Evolutionary conservation across 37 sponge, comb jelly and placozoan species (phyloP).

Genomic region (Haliclona indistincta): DNA sequence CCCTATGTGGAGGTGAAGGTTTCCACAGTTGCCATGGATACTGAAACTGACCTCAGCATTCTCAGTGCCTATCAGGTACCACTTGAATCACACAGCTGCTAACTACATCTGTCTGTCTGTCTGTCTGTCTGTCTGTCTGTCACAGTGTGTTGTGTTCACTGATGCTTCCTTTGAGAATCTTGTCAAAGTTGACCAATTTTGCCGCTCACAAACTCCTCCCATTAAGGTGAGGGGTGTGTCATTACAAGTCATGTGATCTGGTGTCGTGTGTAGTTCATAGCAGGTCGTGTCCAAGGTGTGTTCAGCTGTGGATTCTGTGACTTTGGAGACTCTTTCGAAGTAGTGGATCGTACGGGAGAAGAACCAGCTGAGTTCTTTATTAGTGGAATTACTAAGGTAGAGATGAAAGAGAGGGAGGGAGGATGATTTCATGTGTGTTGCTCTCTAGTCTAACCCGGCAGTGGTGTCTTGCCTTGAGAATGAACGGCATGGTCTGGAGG

Average conservation of each 20-base stretch:
- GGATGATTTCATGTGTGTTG: neutral
- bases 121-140: neutral
- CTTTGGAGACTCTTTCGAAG: constrained; percentile 85
- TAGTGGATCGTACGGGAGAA: constrained; percentile 86
- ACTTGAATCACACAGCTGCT: no score
- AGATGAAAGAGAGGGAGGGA: neutral
- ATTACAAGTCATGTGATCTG: neutral
- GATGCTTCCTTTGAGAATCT: constrained; percentile 64
- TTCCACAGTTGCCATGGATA: constrained; percentile 18
- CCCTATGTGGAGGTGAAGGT: constrained; percentile 85
- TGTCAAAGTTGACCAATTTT: constrained; percentile 68
- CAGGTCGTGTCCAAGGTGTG: constrained; percentile 74
- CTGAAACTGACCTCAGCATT: constrained; percentile 47
- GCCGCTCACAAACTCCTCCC: constrained; percentile 70
- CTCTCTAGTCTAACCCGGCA: constrained; percentile 69
- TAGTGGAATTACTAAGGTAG: constrained; percentile 77
- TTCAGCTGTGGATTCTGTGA: constrained; percentile 91
- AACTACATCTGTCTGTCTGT: no score
- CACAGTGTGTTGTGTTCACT: constrained; percentile 86
- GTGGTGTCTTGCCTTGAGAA: constrained; percentile 77
- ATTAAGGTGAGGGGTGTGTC: constrained; percentile 49
- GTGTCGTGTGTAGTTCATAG: constrained; percentile 64
- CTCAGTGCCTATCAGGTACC: constrained; percentile 60
- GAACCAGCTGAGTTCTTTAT: constrained; percentile 82
- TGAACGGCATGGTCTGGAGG: constrained; percentile 76